These are phyloP conservation scores for Oceanodroma leucorhoa DNA, from an alignment of 2,797 vertebrate species.

Conservation along the genomic window DNA sequence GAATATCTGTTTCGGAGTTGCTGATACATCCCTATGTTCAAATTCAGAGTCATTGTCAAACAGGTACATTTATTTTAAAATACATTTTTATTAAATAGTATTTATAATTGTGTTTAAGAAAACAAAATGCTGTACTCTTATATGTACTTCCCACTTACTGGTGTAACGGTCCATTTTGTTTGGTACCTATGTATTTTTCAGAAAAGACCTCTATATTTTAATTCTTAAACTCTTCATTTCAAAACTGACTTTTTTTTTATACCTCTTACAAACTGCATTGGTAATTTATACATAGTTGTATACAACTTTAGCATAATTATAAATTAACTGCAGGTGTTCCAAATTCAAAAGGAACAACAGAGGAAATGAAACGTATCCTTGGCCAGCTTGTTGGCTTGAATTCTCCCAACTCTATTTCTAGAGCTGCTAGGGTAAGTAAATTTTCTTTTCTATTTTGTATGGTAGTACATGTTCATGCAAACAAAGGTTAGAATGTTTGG, in stretches of 20 bases:
- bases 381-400: slow-evolving; percentile 90
- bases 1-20: slow-evolving; percentile 89
- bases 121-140: not conserved
- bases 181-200: not conserved
- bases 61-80: slow-evolving; percentile 74
- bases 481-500: not conserved
- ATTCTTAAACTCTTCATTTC: not conserved
- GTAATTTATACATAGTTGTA: not conserved
- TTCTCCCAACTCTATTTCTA: slow-evolving; percentile 92
- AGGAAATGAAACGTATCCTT: slow-evolving; percentile 88
- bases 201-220: not conserved
- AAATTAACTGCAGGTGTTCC: slow-evolving; percentile 57
- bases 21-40: slow-evolving; percentile 90
- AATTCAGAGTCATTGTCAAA: slow-evolving; percentile 78
- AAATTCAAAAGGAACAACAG: slow-evolving; percentile 60
- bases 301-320: not conserved
- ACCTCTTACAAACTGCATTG: not conserved
- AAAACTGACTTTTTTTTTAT: not conserved
- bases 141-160: not conserved
- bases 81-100: not conserved
- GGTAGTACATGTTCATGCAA: not conserved
- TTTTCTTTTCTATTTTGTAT: not conserved
- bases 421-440: slow-evolving; percentile 88
- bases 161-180: not conserved
- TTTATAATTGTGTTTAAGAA: not conserved